These are phyloP conservation scores for Syrista parreyssii DNA, from an alignment of 2,888 invertebrate species.

Conservation along the genomic window DNA sequence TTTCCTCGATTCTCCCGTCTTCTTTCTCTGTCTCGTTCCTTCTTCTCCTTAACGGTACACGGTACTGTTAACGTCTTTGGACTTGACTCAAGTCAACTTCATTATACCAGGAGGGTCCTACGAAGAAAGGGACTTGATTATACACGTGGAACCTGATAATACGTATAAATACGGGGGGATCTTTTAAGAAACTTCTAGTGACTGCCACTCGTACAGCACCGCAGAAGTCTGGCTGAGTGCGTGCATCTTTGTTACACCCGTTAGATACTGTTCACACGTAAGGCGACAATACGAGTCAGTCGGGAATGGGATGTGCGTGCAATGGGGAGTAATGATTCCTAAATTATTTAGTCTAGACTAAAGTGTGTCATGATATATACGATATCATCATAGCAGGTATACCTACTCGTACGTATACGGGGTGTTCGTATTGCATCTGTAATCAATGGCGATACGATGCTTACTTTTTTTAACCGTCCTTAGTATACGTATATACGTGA, in stretches of 20 bases:
- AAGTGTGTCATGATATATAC: conserved; percentile 1
- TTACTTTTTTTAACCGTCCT: neutral
- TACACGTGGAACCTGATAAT: neutral
- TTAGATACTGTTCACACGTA: conserved; percentile 29
- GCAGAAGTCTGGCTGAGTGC: neutral
- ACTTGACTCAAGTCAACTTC: neutral
- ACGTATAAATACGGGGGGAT: neutral
- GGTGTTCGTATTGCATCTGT: neutral
- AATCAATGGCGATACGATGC: neutral
- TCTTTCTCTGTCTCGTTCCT: neutral
- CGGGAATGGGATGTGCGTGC: conserved; percentile 32
- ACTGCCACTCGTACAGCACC: neutral
- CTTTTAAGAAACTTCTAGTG: neutral
- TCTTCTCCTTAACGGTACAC: neutral
- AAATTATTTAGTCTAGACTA: conserved; percentile 45
- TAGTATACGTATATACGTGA: too few relatives aligned
- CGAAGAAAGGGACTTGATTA: neutral
- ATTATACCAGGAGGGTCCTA: neutral
- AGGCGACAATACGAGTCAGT: conserved; percentile 24
- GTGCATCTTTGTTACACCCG: conserved; percentile 27
- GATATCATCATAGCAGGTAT: neutral
- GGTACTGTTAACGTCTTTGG: neutral
- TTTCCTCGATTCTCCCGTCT: neutral
- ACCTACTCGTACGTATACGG: neutral
- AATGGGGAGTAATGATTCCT: conserved; percentile 44